Percentiles rank a stretch among this genome's conserved stretches.
Conservation (phyloP, 2,888 invertebrate species). For the Atethmia centrago region DNA sequence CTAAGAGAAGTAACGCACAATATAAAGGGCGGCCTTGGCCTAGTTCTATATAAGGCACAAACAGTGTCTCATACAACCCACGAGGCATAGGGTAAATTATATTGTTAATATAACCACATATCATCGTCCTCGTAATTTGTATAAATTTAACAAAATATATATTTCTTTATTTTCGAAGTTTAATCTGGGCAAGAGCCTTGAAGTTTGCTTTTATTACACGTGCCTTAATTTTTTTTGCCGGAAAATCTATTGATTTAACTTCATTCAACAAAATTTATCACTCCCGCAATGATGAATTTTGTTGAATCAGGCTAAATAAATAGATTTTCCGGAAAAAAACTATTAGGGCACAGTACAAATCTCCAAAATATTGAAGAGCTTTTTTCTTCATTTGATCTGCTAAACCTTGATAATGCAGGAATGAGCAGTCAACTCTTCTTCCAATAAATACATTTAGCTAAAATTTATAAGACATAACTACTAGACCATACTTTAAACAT, state of each 20-base stretch:
- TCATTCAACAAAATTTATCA: neutral
- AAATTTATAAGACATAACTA: neutral
- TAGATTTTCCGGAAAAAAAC: no score
- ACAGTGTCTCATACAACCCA: conserved; percentile 56
- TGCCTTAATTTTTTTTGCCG: neutral
- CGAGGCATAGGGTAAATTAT: conserved; percentile 54
- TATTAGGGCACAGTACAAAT: no score
- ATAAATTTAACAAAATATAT: conserved; percentile 16
- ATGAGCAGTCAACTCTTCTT: neutral
- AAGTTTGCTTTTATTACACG: conserved; percentile 16
- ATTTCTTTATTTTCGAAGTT: conserved; percentile 21
- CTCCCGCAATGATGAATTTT: no score
- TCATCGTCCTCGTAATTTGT: conserved; percentile 42
- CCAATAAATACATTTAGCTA: neutral
- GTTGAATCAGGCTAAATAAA: no score
- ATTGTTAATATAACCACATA: conserved; percentile 54
- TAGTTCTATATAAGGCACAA: conserved; percentile 62
- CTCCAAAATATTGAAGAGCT: neutral
- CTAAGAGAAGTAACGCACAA: conserved; percentile 54
- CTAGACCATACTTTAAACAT: conserved; percentile 17
- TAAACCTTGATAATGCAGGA: neutral
- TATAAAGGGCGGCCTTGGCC: conserved; percentile 43
- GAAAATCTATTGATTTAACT: neutral
- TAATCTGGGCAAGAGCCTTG: conserved; percentile 15
- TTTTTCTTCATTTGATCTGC: neutral